A percentile compares a stretch with the other conserved stretches of the same genome.
Conservation (phyloP, 2,888 invertebrate genomes). For the Phyto melanocephala region DNA sequence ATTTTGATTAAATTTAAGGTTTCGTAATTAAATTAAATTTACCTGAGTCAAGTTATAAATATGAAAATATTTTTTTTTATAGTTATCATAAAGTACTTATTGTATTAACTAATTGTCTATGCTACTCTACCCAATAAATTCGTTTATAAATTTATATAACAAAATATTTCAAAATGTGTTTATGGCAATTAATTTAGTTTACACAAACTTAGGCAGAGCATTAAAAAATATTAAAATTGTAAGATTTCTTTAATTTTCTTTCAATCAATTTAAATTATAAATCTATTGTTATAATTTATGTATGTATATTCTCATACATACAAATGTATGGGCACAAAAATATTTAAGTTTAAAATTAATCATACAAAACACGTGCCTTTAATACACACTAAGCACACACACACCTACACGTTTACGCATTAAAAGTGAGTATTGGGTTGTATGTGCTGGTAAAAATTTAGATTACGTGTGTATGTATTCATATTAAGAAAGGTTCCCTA, state of each 20-base stretch:
- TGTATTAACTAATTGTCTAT: too few species aligned
- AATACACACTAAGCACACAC: background rate
- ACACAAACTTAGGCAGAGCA: background rate
- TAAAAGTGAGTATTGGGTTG: too few species aligned
- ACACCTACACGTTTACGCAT: background rate
- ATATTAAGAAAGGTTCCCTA: too few species aligned
- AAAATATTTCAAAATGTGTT: background rate
- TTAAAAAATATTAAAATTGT: constrained; percentile 7
- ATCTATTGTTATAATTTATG: background rate
- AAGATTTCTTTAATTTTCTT: background rate
- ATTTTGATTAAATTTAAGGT: too few species aligned
- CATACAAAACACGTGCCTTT: constrained; percentile 49
- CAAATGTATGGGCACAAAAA: background rate
- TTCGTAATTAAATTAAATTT: too few species aligned
- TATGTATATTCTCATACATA: background rate
- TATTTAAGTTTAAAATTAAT: constrained; percentile 49
- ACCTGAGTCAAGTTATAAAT: too few species aligned
- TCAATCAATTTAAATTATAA: background rate
- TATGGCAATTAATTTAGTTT: constrained; percentile 27
- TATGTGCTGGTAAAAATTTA: background rate
- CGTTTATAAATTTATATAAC: too few species aligned
- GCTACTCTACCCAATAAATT: too few species aligned
- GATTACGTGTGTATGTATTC: background rate
- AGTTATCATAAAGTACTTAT: too few species aligned
- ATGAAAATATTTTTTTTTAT: too few species aligned